Percentiles rank a stretch among this genome's conserved stretches.
These are phyloP conservation scores for Pyxicephalus adspersus DNA, from an alignment of 2,113 vertebrate genomes.

Conservation along the genomic window DNA sequence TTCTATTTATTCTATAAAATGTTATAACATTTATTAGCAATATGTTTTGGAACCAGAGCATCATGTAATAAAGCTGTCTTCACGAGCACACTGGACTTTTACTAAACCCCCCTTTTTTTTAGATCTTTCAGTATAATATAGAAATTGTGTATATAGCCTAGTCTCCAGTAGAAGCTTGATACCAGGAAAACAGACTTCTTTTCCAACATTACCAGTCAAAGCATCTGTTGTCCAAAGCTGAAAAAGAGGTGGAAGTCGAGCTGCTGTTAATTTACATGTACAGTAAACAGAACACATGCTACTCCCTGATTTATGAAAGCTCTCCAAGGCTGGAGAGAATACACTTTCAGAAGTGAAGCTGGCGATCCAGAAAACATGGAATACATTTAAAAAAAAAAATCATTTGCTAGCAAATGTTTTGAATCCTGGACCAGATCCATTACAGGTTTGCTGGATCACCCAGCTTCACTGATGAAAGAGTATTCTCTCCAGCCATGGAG, in stretches of 20 bases:
- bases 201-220: slow-evolving; percentile 34
- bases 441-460: too few relatives aligned
- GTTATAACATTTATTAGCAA: not conserved
- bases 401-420: too few relatives aligned
- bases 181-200: slow-evolving; percentile 22
- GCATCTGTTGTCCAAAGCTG: slow-evolving; percentile 33
- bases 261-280: slow-evolving; percentile 34
- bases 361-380: too few relatives aligned
- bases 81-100: not conserved
- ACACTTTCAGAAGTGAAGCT: too few relatives aligned
- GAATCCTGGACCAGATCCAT: too few relatives aligned
- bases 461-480: too few relatives aligned
- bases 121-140: slow-evolving; percentile 36
- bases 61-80: slow-evolving; percentile 38
- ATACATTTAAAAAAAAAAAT: too few relatives aligned
- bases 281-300: slow-evolving; percentile 23
- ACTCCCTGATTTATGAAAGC: too few relatives aligned
- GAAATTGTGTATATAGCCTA: slow-evolving; percentile 28
- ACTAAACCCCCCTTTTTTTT: not conserved
- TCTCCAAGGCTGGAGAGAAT: too few relatives aligned
- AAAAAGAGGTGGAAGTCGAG: slow-evolving; percentile 20
- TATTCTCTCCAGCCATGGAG: too few relatives aligned
- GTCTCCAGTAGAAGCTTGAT: slow-evolving; percentile 7
- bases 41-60: slow-evolving; percentile 15
- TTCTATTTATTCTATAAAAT: slow-evolving; percentile 17